These are phyloP conservation scores for Tachysurus fulvidraco DNA, from an alignment of 2,113 vertebrate species.

Conservation along the genomic window DNA sequence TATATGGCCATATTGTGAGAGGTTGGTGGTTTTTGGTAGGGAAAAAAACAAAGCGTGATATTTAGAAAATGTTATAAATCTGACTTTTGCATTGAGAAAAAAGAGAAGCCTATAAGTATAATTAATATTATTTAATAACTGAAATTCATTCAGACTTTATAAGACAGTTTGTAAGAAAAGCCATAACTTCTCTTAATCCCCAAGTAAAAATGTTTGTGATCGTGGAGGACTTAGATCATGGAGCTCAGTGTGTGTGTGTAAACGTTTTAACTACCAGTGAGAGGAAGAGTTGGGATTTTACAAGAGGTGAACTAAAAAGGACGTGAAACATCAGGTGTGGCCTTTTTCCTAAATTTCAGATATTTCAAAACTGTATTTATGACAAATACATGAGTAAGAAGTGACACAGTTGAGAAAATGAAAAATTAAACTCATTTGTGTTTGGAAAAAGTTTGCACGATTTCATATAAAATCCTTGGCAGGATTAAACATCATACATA, in stretches of 20 bases:
- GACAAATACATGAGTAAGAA: neutral
- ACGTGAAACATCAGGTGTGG: neutral
- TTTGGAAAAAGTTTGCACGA: neutral
- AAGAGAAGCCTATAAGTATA: neutral
- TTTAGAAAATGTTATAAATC: neutral
- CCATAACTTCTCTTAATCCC: neutral
- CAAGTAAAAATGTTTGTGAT: neutral
- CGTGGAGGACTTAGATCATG: neutral
- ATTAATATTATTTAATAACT: neutral
- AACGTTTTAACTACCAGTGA: neutral
- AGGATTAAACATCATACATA: neutral
- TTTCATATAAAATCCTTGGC: neutral
- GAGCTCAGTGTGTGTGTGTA: neutral
- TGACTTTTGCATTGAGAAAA: neutral
- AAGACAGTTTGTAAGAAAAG: neutral
- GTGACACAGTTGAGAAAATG: neutral
- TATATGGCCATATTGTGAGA: neutral
- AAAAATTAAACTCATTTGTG: neutral
- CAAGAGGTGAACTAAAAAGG: neutral
- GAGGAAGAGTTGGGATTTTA: neutral
- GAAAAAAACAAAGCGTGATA: neutral
- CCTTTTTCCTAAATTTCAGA: neutral
- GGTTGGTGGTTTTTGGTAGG: neutral
- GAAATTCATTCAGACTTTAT: neutral
- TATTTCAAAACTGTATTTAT: neutral